A percentile compares a stretch with the other conserved stretches of the same genome.
These are phyloP conservation scores for Platypus cylindrus DNA, from an alignment of 2,888 invertebrate species.

Conservation along the genomic window DNA sequence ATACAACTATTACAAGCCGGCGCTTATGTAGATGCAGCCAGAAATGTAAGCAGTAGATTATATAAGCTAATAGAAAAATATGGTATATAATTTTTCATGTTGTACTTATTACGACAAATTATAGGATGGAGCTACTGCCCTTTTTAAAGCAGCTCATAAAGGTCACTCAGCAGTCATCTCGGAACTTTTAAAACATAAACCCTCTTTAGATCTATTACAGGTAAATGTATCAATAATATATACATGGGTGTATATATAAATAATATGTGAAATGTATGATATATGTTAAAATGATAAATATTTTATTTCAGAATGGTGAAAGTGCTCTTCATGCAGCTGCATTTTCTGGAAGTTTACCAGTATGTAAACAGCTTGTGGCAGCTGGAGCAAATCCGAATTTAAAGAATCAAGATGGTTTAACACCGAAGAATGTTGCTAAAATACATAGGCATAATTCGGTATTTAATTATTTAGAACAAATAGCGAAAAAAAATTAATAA, in stretches of 20 bases:
- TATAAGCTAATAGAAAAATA: not conserved
- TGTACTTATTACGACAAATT: constrained; percentile 16
- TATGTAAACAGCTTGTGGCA: constrained; percentile 61
- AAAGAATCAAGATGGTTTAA: constrained; percentile 59
- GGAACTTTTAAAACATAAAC: constrained; percentile 69
- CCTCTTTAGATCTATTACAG: constrained; percentile 68
- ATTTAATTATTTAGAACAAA: constrained; percentile 41
- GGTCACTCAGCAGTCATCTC: constrained; percentile 79
- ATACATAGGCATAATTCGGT: constrained; percentile 42
- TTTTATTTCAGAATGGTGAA: constrained; percentile 69
- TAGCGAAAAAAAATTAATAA: no score
- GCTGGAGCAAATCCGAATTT: constrained; percentile 55
- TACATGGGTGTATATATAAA: not conserved
- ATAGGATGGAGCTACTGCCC: constrained; percentile 85
- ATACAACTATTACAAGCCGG: constrained; percentile 64
- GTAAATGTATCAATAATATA: constrained; percentile 38
- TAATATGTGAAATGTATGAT: not conserved
- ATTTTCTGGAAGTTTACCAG: constrained; percentile 72
- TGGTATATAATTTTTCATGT: no score
- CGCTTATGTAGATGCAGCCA: constrained; percentile 63
- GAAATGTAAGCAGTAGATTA: constrained; percentile 51
- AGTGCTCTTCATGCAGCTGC: constrained; percentile 84
- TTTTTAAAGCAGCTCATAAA: constrained; percentile 92
- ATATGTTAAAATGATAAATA: not conserved
- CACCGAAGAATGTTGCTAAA: constrained; percentile 51